Evolutionary conservation across 2,888 invertebrate species (phyloP), one percentile per base, ranked within the genome.

Genomic region (Limnephilus lunatus): DNA sequence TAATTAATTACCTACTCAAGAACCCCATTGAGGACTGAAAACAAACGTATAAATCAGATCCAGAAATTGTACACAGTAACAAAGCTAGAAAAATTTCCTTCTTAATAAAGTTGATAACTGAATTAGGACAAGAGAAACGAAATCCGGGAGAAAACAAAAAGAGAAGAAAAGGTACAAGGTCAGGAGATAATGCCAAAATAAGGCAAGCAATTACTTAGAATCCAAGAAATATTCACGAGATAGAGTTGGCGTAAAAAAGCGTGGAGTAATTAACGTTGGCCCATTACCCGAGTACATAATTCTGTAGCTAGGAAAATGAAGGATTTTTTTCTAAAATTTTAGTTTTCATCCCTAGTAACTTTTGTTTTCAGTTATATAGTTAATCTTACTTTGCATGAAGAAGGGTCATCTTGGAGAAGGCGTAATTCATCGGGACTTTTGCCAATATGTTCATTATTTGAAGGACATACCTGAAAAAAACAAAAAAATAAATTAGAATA

Each of bases 51-150:
- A 89, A 89, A 89, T 89, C 88, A 89, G 80, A 89, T 89, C 81
- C 35, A 39, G 88, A 89, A 87, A 89, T 25, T 35, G 32, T 89
- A 89, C 81, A 35, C 88, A 80, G 68, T 89, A 80, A 89, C 80
- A 89, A 89, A 89, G 88, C 39, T 80, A 35, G 88, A 89, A 89
- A 80, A 68, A 81, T 89, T 39, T 25, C 32, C 68, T n/a, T 68
- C 80, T 89, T 81, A 80, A 89, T 89, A 68, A 89, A 89, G 88
- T 89, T 89, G 81, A 89, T 89, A 89, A 89, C 88, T 89, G 88
- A 89, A 89, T 89, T 89, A 89, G 39, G 39, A 25, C 12, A 39
- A 86, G 44, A n/a, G 86, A 86, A 85, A 85, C 87, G 31, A 87
- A 68, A 68, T 81, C 68, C 39, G 32, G 81, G 80, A 80, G 88